Base-by-base conservation (phyloP, 2,797 vertebrate species). In the Microchirus variegatus region DNA sequence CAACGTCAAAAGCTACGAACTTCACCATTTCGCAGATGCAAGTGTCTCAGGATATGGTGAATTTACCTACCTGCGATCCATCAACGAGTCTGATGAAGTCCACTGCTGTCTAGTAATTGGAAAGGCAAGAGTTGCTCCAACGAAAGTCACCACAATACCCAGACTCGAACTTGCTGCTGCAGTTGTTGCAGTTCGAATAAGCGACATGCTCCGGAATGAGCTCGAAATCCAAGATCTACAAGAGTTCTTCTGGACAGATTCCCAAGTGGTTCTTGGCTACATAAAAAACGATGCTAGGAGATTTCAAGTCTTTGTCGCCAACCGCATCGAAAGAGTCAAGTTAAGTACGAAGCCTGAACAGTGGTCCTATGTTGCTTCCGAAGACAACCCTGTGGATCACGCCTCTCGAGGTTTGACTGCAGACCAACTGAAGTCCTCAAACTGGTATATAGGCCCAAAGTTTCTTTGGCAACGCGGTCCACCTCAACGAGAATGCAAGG, bases 101-200 rank as follows among this genome's bases (percentile, higher is more conserved):
- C 50, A 82, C 16, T 78, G 63, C 31, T 57, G 36, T 54, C 26
- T 84, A 12, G 53, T 80, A 17, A 77, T 73, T 42, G 70, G 47
- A 6, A 77, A 80, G 12, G 17, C 62, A 63, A 75, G 70, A 62
- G 70, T 81, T 12, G 35, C 73, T 31, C 73, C 48, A 5, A 53
- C 38, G 0, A 70, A 55, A 5, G 42, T 72, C 18, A 73, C 37
- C 2, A 79, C 69, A 2, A 77, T 77, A 17, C 59, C 37, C 3
- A 26, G 59, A 41, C 50, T 53, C 1, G 47, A 66, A 3, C 41
- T 58, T 1, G 14, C 54, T 3, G 48, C 14, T 3, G 38, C 46
- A 50, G 53, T 57, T 13, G 26, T 65, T 50, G 62, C 45, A 18
- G 45, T 56, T 18, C 1, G 40, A 16, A n/a, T 4, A 15, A 52